Base-by-base conservation (phyloP, 1,140 invertebrate species). In the Macrobrachium nipponense region DNA sequence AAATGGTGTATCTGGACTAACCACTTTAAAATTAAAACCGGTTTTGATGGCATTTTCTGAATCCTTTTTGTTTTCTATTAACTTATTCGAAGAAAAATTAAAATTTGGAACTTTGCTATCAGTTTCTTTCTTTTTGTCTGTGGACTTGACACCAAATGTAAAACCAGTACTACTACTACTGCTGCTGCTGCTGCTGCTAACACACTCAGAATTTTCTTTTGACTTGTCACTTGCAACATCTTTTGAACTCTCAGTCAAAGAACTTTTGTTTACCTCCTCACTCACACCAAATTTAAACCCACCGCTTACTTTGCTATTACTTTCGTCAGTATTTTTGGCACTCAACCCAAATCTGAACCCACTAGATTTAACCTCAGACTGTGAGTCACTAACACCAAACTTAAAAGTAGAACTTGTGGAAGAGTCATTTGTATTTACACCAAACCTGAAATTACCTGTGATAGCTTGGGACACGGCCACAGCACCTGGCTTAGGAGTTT, bases 401-500 rank as follows among this genome's bases (percentile, higher is more conserved):
- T 88, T 86, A 85, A 88, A 86, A 59, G 61, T 80, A 85, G 68
- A 76, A 88, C 44, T 66, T 61, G 70, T 76, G 59, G 77, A 72
- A 70, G 36, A 86, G 68, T 80, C 75, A 79, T 70, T 88, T 77
- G 78, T 68, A 81, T 80, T 80, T 72, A 82, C 78, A 86, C 83
- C 87, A 82, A 88, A 88, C 68, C 81, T 85, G 64, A 84, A 88
- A 44, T 85, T 81, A 43, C 82, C 83, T 78, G 79, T 80, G 68
- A 88, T 89, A 73, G 83, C 72, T 89, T 89, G 51, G 58, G 89
- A 84, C 60, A 89, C 84, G 17, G 87, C 64, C 51, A 84, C 89
- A 14, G 90, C 81, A 59, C 91, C 92, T 23, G 93, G 91, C 89
- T 93, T 93, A 15, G 88, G n/a, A 59, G 90, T 90, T 75, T 92